phyloP scores from a whole-genome alignment of 2,113 vertebrate genomes.

The Rhizomys pruinosus region DNA sequence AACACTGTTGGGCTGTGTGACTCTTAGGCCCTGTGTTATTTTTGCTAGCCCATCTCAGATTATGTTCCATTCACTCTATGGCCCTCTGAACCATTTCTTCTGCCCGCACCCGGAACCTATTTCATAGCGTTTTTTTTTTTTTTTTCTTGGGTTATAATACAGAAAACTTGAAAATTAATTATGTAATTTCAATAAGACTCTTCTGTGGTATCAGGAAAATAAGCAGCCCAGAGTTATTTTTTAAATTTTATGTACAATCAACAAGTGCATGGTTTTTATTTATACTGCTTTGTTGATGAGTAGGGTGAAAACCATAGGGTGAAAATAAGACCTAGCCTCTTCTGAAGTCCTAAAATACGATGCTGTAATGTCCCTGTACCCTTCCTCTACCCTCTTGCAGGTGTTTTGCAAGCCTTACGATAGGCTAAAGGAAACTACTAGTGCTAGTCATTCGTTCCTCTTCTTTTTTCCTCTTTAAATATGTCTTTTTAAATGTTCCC shows the following conservation, averaged over 20 bases:
- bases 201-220: background rate
- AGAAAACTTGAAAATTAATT: background rate
- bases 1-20: conserved; percentile 27
- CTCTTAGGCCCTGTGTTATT: background rate
- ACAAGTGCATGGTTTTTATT: background rate
- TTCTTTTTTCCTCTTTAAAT: conserved; percentile 55
- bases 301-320: background rate
- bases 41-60: conserved; percentile 8
- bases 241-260: background rate
- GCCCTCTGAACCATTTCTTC: background rate
- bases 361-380: background rate
- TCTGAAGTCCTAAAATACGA: background rate
- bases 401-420: background rate
- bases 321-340: background rate
- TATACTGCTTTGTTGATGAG: background rate
- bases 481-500: conserved; percentile 11
- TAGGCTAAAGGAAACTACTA: background rate
- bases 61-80: background rate
- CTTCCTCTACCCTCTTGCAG: background rate
- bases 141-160: background rate
- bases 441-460: background rate
- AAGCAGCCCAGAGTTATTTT: background rate
- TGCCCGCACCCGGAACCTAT: background rate
- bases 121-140: too few species aligned
- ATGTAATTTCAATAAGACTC: background rate